A percentile compares a stretch with the other conserved stretches of the same genome.
Evolutionary conservation across 1,140 invertebrate genomes (phyloP).

Genomic region (Halesus radiatus): DNA sequence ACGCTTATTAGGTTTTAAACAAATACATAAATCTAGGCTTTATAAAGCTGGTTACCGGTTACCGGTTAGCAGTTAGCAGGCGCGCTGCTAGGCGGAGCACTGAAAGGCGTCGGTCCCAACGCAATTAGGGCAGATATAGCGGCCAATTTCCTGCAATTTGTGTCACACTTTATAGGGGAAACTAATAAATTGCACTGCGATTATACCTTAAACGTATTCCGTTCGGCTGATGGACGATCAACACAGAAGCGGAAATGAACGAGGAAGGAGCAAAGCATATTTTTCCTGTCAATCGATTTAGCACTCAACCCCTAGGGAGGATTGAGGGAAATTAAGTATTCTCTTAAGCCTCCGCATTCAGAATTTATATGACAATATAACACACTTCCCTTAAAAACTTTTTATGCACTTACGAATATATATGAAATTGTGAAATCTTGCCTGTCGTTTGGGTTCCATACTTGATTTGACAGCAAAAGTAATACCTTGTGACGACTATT

Average conservation of each 20-base stretch:
- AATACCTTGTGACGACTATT: too few relatives aligned
- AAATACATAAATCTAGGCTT: slow-evolving; percentile 18
- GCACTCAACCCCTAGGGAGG: too few relatives aligned
- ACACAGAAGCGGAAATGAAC: slow-evolving; percentile 11
- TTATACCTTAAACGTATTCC: slow-evolving; percentile 42
- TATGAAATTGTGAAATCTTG: too few relatives aligned
- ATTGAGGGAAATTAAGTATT: too few relatives aligned
- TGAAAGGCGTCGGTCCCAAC: slow-evolving; percentile 22
- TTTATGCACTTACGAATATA: too few relatives aligned
- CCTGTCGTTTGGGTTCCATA: too few relatives aligned
- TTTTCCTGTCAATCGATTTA: not conserved
- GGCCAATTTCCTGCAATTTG: slow-evolving; percentile 55
- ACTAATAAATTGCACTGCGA: slow-evolving; percentile 46
- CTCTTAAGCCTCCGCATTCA: too few relatives aligned
- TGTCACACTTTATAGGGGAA: slow-evolving; percentile 48
- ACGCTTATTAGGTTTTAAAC: slow-evolving; percentile 21
- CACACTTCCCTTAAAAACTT: too few relatives aligned
- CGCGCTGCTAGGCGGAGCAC: not conserved
- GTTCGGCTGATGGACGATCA: slow-evolving; percentile 24
- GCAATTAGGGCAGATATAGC: slow-evolving; percentile 49
- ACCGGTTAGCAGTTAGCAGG: not conserved
- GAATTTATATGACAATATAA: too few relatives aligned
- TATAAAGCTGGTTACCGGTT: slow-evolving; percentile 1
- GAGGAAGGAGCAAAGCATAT: slow-evolving; percentile 1
- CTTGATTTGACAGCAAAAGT: too few relatives aligned